These are phyloP conservation scores for Echinometra lucunter DNA, from an alignment of 53 echinoderm and acorn worm genomes.

Conservation along the genomic window DNA sequence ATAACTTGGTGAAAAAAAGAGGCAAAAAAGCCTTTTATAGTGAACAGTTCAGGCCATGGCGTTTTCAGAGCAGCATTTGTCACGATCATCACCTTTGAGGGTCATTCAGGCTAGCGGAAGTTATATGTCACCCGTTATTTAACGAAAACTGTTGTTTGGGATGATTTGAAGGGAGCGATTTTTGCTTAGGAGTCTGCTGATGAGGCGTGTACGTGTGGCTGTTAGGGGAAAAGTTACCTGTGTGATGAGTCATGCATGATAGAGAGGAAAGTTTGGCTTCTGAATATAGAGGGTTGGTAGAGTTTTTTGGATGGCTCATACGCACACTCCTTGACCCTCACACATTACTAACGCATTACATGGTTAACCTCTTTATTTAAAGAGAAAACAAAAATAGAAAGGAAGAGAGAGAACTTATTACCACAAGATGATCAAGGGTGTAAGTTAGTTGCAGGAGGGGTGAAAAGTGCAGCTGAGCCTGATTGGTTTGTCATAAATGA, in stretches of 20 bases:
- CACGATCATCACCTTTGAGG: neutral
- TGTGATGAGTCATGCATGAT: neutral
- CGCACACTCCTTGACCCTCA: no score
- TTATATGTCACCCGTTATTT: slow-evolving; percentile 17
- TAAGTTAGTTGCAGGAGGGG: no score
- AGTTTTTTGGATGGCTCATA: no score
- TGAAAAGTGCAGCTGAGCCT: no score
- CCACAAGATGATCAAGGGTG: no score
- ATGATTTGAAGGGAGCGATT: slow-evolving; percentile 15
- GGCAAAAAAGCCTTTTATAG: neutral
- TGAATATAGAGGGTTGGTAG: neutral
- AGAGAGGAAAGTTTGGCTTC: neutral
- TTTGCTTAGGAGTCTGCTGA: neutral
- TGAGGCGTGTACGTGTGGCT: neutral
- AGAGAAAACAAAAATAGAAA: no score
- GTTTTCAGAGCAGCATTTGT: neutral
- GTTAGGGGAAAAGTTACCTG: neutral
- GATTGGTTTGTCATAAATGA: no score
- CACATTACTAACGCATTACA: no score
- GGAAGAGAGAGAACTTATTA: no score
- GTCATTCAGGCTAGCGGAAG: slow-evolving; percentile 34
- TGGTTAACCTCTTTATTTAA: no score
- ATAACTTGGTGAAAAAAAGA: neutral
- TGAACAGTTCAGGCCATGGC: neutral
- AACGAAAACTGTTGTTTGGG: slow-evolving; percentile 15